Conservation (phyloP, 2,888 invertebrate genomes). For the Agrochola macilenta region DNA sequence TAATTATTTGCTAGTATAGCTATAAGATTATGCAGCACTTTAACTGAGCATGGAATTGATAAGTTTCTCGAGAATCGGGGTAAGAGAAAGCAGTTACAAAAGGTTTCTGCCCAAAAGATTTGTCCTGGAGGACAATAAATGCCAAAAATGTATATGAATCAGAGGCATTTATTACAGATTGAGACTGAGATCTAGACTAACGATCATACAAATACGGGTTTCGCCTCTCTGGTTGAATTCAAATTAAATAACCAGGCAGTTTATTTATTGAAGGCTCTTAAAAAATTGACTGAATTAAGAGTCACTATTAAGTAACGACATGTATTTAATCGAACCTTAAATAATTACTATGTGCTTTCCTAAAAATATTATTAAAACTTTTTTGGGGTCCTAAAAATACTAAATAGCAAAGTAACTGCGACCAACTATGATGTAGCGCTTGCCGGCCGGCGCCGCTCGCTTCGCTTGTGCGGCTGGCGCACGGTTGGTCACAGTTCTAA, state of each 20-base stretch:
- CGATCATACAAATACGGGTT: not conserved
- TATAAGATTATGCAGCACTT: not conserved
- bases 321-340: too few species aligned
- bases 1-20: not conserved
- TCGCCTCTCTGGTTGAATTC: not conserved
- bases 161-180: not conserved
- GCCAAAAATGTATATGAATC: not conserved
- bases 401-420: too few species aligned
- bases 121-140: not conserved
- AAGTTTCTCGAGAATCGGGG: not conserved
- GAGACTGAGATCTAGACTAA: not conserved
- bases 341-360: too few species aligned
- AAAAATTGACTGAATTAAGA: not conserved
- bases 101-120: not conserved
- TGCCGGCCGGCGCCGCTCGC: too few species aligned
- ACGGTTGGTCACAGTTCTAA: too few species aligned
- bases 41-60: not conserved
- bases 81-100: not conserved
- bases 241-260: not conserved
- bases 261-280: not conserved
- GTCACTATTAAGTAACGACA: too few species aligned
- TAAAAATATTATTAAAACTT: too few species aligned
- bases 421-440: too few species aligned
- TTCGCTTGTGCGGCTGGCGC: too few species aligned
- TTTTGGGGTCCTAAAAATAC: too few species aligned